Evolutionary conservation across 2,113 vertebrate genomes (phyloP).

Genomic region (Pelodiscus sinensis): DNA sequence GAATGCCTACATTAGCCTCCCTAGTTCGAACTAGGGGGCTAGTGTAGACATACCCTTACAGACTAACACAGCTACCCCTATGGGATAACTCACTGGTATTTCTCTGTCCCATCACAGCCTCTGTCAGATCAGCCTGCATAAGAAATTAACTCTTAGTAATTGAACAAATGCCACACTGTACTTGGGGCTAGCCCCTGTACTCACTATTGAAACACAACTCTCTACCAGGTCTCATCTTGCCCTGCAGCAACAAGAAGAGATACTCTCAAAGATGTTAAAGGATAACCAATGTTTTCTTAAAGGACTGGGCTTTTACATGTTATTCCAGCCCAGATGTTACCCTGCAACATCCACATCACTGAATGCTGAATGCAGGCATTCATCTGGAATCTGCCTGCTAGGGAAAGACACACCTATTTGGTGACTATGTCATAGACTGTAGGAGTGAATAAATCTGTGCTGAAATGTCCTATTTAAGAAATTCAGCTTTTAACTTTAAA

Average conservation of each 20-base stretch:
- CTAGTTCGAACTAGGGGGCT: too few species aligned
- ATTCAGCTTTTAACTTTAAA: accelerated
- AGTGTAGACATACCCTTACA: too few species aligned
- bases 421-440: background rate
- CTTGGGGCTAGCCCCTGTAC: background rate
- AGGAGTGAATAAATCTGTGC: accelerated
- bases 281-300: background rate
- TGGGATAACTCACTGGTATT: background rate
- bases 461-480: accelerated
- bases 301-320: background rate
- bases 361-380: background rate
- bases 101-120: background rate
- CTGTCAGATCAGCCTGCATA: background rate
- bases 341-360: background rate
- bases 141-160: background rate
- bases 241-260: background rate
- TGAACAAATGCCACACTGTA: background rate
- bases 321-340: background rate
- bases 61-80: too few species aligned
- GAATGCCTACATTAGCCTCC: too few species aligned
- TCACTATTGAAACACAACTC: background rate
- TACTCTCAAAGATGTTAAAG: background rate
- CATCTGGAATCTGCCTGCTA: background rate
- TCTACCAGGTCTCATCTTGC: background rate
- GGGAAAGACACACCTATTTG: background rate